Evolutionary conservation across 2,797 vertebrate species (phyloP).

Genomic region (Manis crassicaudata): DNA sequence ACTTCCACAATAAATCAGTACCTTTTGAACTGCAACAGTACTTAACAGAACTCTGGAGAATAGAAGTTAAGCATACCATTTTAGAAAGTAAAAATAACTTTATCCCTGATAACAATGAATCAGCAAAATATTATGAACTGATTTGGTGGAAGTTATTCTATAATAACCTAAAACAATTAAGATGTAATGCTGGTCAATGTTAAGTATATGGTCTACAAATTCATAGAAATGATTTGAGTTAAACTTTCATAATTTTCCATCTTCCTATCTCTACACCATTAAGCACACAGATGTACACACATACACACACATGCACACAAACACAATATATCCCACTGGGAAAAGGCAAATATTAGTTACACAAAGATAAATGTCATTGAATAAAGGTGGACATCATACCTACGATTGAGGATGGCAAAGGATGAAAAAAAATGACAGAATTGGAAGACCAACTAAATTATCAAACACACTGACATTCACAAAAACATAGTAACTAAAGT

Average conservation of each 20-base stretch:
- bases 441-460: background rate
- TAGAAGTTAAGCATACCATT: background rate
- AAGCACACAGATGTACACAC: background rate
- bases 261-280: background rate
- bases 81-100: slow-evolving; percentile 61
- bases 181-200: slow-evolving; percentile 13
- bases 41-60: slow-evolving; percentile 20
- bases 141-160: slow-evolving; percentile 54
- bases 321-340: background rate
- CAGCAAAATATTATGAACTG: slow-evolving; percentile 15
- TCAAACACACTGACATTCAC: background rate
- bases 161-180: slow-evolving; percentile 60
- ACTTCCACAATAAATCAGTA: slow-evolving; percentile 2
- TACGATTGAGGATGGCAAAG: background rate
- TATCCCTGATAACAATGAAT: background rate
- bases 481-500: slow-evolving; percentile 43
- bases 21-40: slow-evolving; percentile 48
- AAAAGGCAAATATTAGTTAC: background rate
- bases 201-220: background rate
- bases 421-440: background rate
- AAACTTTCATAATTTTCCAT: background rate
- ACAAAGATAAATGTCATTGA: background rate
- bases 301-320: background rate
- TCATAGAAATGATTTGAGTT: background rate
- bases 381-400: background rate